Evolutionary conservation across 35 echinoderm and acorn worm species (phyloP).

Genomic region (Amphiura filiformis): DNA sequence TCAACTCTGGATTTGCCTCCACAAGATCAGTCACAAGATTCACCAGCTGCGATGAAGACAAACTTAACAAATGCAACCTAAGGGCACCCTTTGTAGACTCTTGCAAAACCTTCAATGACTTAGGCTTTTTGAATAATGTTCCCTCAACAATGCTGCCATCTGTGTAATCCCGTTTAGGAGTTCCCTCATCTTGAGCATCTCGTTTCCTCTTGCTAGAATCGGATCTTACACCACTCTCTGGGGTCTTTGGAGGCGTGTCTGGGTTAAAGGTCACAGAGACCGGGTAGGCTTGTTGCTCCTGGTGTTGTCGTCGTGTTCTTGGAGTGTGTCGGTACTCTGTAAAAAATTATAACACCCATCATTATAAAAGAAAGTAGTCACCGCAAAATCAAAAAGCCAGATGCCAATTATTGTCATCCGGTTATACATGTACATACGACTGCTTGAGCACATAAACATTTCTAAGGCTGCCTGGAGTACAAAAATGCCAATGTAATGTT

Average conservation of each 20-base stretch:
- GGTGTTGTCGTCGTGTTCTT: neutral
- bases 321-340: too few relatives aligned
- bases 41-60: neutral
- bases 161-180: neutral
- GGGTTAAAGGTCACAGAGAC: neutral
- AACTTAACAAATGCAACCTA: neutral
- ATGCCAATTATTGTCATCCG: too few relatives aligned
- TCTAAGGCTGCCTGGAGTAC: too few relatives aligned
- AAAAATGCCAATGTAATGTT: too few relatives aligned
- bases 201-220: neutral
- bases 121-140: neutral
- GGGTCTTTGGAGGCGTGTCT: conserved; percentile 34
- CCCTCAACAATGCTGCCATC: neutral
- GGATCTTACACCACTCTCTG: neutral
- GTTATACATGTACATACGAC: too few relatives aligned
- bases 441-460: too few relatives aligned
- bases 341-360: too few relatives aligned
- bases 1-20: neutral
- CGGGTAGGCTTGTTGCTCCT: neutral
- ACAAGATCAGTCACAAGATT: neutral
- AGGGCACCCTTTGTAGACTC: neutral
- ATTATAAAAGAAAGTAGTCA: too few relatives aligned
- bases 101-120: neutral
- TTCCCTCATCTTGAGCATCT: neutral
- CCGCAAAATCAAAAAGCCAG: too few relatives aligned